Evolutionary conservation across 2,113 vertebrate species (phyloP).

Genomic region (Pedionomus torquatus): DNA sequence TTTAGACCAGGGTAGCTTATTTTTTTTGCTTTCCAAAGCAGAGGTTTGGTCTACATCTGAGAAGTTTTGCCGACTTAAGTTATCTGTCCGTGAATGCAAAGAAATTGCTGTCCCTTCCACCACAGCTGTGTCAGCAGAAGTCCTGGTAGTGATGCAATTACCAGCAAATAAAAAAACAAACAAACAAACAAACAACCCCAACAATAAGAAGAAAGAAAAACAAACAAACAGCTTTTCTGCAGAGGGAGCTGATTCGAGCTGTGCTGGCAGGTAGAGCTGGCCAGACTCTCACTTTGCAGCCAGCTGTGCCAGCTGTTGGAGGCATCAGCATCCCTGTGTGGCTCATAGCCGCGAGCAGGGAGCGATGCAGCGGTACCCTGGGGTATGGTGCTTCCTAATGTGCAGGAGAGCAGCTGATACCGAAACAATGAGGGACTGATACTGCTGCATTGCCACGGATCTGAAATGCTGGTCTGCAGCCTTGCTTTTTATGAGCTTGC

Average conservation of each 20-base stretch:
- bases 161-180: background rate
- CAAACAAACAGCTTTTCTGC: background rate
- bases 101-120: background rate
- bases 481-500: background rate
- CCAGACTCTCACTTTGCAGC: background rate
- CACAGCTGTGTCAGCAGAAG: slow-evolving; percentile 15
- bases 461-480: background rate
- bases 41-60: background rate
- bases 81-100: background rate
- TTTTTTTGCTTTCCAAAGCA: slow-evolving; percentile 32
- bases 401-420: background rate
- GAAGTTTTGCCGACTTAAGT: background rate
- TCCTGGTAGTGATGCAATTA: background rate
- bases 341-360: background rate
- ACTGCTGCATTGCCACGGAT: rapidly evolving
- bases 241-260: background rate
- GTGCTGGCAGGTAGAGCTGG: background rate
- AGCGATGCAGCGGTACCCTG: rapidly evolving
- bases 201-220: background rate
- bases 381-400: background rate
- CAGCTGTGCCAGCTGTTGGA: background rate
- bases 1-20: background rate
- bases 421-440: background rate
- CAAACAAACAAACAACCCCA: background rate
- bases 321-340: background rate